Evolutionary conservation across 2,113 vertebrate genomes (phyloP), one percentile per base, ranked within the genome.

Genomic region (Brienomyrus longianalis): DNA sequence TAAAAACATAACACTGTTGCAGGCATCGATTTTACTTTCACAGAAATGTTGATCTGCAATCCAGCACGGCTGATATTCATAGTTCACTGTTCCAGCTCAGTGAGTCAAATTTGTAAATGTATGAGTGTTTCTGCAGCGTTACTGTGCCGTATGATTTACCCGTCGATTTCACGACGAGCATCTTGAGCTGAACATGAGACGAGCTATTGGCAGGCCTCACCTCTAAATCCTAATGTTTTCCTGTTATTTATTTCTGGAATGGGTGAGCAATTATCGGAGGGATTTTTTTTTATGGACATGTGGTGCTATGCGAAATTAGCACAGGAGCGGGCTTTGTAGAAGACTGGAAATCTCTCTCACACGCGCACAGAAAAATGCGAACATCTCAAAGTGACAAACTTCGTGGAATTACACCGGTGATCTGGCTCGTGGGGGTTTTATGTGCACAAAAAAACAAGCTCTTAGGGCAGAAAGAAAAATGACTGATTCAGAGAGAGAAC

Each of bases 61-160:
- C 70, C 48, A 89, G 88, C 84, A 90, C 45, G 70, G 47, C 17
- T 47, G 80, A 91, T 89, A 92, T 92, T 90, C 56, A 51, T 74
- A 89, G 89, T 70, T 62, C 89, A 88, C 74, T 87, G 89, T 77
- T 52, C 89, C 89, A 80, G 88, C 89, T 27, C 86, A 88, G 80
- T 86, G 83, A 89, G 48, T 89, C 91, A 86, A 84, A 90, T 80
- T 66, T 88, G 90, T 59, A 88, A 88, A 90, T 91, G 91, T 89
- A 90, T 88, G 80, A 31, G 43, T 66, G 88, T 90, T 23, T 52
- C 83, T 87, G 66, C 90, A 86, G 88, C 13, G 31, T 74, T 88
- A 52, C 90, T 88, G 88, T 89, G 88, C 88, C 85, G 9, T 21
- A 27, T 88, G 51, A 91, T 88, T 48, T 31, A 19, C 52, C 52